Evolutionary conservation across 2,888 invertebrate genomes (phyloP).

Genomic region (Tachina grossa): DNA sequence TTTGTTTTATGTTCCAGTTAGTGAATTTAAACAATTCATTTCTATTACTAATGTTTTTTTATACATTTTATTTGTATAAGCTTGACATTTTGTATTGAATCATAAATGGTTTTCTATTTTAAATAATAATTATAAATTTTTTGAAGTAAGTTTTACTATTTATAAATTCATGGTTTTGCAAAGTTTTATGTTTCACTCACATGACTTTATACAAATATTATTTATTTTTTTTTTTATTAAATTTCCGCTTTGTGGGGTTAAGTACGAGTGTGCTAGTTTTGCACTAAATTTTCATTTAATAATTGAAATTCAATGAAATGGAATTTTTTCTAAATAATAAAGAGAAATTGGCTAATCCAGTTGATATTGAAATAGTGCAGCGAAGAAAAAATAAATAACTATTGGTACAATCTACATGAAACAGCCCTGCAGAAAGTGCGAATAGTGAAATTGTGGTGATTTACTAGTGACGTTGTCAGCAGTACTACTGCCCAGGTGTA

Average conservation of each 20-base stretch:
- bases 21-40: constrained; percentile 68
- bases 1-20: constrained; percentile 64
- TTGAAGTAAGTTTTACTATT: not conserved
- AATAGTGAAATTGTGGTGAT: too few relatives aligned
- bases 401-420: too few relatives aligned
- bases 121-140: constrained; percentile 14
- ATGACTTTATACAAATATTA: constrained; percentile 7
- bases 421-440: too few relatives aligned
- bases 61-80: constrained; percentile 12
- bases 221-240: constrained; percentile 22
- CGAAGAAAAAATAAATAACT: too few relatives aligned
- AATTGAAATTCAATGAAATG: not conserved
- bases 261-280: constrained; percentile 22
- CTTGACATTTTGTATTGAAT: constrained; percentile 50
- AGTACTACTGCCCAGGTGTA: too few relatives aligned
- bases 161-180: constrained; percentile 43
- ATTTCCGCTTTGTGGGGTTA: constrained; percentile 40
- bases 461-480: too few relatives aligned
- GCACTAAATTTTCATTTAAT: not conserved
- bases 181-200: constrained; percentile 32
- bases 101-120: constrained; percentile 35
- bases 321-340: not conserved
- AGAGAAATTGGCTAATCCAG: not conserved
- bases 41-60: constrained; percentile 37
- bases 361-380: constrained; percentile 6